A percentile compares a stretch with the other conserved stretches of the same genome.
phyloP scores from a whole-genome alignment of 2,888 invertebrate genomes.

The Dynastes tityus region DNA sequence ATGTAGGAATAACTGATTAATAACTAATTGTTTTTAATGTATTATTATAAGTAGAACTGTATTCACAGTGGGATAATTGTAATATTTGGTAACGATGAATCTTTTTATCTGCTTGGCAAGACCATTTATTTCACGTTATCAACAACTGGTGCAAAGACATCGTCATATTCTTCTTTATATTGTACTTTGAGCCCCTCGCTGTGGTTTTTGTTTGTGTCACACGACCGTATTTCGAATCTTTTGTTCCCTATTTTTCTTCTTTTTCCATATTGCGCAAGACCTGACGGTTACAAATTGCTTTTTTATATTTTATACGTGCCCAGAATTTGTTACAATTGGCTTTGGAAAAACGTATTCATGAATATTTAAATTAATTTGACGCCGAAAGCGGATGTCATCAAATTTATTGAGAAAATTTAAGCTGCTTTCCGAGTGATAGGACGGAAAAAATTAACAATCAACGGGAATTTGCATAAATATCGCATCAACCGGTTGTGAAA shows the following conservation, averaged over 20 bases:
- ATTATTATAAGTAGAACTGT: too few relatives aligned
- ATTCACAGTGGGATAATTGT: too few relatives aligned
- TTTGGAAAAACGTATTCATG: conserved; percentile 33
- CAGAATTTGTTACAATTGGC: conserved; percentile 44
- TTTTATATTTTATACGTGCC: conserved; percentile 41
- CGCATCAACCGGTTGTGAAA: background rate
- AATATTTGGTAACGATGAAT: too few relatives aligned
- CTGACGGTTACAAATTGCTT: conserved; percentile 39
- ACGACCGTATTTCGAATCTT: conserved; percentile 33
- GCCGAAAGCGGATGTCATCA: conserved; percentile 15
- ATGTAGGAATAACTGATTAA: too few relatives aligned
- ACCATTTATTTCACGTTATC: conserved; percentile 28
- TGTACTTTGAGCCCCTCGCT: conserved; percentile 17
- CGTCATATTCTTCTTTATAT: conserved; percentile 26
- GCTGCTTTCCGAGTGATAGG: conserved; percentile 36
- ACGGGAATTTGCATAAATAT: conserved; percentile 39
- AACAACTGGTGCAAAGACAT: conserved; percentile 8
- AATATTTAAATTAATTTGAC: conserved; percentile 46
- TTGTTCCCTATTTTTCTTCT: conserved; percentile 34
- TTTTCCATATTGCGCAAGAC: conserved; percentile 13
- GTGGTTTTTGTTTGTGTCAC: conserved; percentile 35
- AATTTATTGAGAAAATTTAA: conserved; percentile 37
- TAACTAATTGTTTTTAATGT: too few relatives aligned
- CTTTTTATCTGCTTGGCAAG: background rate
- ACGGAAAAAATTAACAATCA: conserved; percentile 40